Conservation (phyloP, 2,797 vertebrate genomes). For the Epinephelus awoara region DNA sequence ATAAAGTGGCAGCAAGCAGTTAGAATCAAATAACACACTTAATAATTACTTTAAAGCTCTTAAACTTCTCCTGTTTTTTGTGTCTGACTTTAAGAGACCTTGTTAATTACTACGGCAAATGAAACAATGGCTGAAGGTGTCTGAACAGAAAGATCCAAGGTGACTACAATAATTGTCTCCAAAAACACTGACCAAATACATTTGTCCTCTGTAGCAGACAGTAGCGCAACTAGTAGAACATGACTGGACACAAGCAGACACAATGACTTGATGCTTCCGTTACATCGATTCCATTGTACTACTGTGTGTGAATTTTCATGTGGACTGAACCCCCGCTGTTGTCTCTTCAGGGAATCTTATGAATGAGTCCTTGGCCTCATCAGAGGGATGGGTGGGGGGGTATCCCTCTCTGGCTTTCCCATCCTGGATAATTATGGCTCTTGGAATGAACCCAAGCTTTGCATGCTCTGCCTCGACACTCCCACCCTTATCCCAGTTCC, state of each 20-base stretch:
- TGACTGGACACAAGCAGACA: not conserved
- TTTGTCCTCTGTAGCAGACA: not conserved
- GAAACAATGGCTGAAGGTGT: not conserved
- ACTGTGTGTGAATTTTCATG: not conserved
- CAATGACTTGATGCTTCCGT: not conserved
- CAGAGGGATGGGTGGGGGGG: not conserved
- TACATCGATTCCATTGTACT: not conserved
- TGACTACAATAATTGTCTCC: not conserved
- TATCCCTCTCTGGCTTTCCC: constrained; percentile 49
- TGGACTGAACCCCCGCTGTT: constrained; percentile 7
- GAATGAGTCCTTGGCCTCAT: constrained; percentile 50
- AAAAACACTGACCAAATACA: not conserved
- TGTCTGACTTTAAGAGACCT: not conserved
- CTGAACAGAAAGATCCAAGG: not conserved
- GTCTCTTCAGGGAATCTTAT: constrained; percentile 36
- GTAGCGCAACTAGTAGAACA: not conserved
- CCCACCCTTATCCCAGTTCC: constrained; percentile 68
- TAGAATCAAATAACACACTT: not conserved
- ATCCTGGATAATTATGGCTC: constrained; percentile 61
- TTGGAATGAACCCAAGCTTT: constrained; percentile 65
- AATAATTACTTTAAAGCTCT: not conserved
- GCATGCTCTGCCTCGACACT: constrained; percentile 37
- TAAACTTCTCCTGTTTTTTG: not conserved
- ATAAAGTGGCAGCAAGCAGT: not conserved
- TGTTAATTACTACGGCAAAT: not conserved